Conservation (phyloP, 2,888 invertebrate species). For the Oxycera nigricornis region DNA sequence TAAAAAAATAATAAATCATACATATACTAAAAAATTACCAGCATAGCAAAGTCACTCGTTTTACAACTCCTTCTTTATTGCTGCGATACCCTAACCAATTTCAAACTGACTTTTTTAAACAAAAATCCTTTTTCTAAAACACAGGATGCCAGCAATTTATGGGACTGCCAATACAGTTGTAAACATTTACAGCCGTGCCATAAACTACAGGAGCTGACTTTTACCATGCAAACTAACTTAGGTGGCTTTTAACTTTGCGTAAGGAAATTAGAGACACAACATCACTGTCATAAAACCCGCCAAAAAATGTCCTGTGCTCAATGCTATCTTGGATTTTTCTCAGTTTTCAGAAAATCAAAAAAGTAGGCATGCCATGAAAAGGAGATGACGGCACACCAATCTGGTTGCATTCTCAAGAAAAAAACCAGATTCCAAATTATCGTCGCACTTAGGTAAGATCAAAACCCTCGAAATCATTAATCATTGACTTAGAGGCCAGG, state of each 20-base stretch:
- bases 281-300: conserved; percentile 27
- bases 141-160: not conserved
- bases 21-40: conserved; percentile 1
- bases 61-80: conserved; percentile 26
- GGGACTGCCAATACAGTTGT: not conserved
- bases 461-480: conserved; percentile 33
- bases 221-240: not conserved
- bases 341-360: not conserved
- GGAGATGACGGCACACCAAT: not conserved
- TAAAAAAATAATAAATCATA: conserved; percentile 12
- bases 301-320: conserved; percentile 9
- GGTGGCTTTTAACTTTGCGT: conserved; percentile 31
- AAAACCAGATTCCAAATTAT: conserved; percentile 12
- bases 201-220: conserved; percentile 28
- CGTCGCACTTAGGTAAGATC: conserved; percentile 24
- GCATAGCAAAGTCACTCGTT: not conserved
- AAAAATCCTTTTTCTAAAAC: conserved; percentile 20
- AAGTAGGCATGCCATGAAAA: not conserved
- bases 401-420: no score
- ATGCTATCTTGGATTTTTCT: not conserved
- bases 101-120: not conserved
- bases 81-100: not conserved
- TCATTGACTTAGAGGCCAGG: conserved; percentile 21
- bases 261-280: not conserved
- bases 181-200: not conserved